phyloP scores from a whole-genome alignment of 2,797 vertebrate genomes.

The Bradypodion ventrale region DNA sequence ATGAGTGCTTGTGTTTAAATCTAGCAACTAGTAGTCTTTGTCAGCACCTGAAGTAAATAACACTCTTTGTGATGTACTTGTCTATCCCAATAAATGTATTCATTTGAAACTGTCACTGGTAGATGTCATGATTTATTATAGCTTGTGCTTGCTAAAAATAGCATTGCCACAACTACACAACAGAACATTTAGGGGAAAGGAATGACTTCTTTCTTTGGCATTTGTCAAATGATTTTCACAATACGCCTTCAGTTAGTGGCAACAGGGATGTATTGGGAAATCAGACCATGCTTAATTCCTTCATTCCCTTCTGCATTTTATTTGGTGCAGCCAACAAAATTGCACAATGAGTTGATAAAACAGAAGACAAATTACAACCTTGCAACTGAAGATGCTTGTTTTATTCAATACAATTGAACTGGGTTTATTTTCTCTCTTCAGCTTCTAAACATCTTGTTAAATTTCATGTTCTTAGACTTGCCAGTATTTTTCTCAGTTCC shows the following conservation, averaged over 20 bases:
- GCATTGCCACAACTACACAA: constrained; percentile 18
- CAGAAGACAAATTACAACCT: not conserved
- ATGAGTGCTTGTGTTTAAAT: constrained; percentile 75
- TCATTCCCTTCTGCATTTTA: not conserved
- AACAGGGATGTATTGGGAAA: constrained; percentile 13
- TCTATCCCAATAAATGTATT: constrained; percentile 87
- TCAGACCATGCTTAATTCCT: not conserved
- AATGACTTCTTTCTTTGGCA: constrained; percentile 11
- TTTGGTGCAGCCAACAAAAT: not conserved
- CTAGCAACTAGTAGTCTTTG: constrained; percentile 78
- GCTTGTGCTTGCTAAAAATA: constrained; percentile 60
- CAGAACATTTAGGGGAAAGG: constrained; percentile 32
- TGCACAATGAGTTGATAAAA: not conserved
- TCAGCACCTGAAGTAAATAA: constrained; percentile 81
- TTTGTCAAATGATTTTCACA: constrained; percentile 24
- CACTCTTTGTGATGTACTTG: constrained; percentile 83
- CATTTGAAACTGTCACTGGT: constrained; percentile 87
- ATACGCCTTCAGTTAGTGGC: not conserved
- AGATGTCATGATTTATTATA: constrained; percentile 87
- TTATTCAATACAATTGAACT: not conserved
- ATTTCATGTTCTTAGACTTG: not conserved
- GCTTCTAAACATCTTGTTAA: not conserved
- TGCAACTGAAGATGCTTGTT: not conserved
- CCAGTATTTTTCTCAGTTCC: constrained; percentile 1
- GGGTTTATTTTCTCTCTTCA: not conserved